phyloP scores from a whole-genome alignment of 2,113 vertebrate species.

The Cynoglossus semilaevis region DNA sequence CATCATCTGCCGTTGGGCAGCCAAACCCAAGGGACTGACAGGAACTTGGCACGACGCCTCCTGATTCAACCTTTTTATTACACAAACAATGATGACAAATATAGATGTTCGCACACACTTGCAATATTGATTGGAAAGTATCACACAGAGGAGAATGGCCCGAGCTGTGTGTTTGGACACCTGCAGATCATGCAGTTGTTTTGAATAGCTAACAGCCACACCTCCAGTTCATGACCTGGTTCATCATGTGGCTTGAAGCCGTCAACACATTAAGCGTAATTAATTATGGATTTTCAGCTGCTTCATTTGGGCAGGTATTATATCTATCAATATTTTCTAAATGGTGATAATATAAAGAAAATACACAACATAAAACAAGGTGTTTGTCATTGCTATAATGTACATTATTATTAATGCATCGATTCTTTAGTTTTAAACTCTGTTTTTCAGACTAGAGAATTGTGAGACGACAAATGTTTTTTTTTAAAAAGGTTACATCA shows the following conservation, averaged over 20 bases:
- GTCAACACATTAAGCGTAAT: background rate
- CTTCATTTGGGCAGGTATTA: too few species aligned
- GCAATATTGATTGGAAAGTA: conserved; percentile 30
- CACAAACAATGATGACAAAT: conserved; percentile 70
- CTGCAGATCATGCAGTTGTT: conserved; percentile 45
- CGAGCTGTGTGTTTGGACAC: conserved; percentile 68
- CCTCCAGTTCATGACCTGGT: background rate
- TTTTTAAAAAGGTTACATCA: too few species aligned
- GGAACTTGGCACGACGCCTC: conserved; percentile 70
- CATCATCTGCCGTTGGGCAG: conserved; percentile 52
- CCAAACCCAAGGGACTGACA: conserved; percentile 59
- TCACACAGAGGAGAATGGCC: conserved; percentile 20
- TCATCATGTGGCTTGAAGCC: background rate
- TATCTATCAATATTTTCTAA: too few species aligned
- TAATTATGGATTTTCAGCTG: background rate
- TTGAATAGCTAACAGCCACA: conserved; percentile 14
- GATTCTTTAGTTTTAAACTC: too few species aligned
- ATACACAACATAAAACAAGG: too few species aligned
- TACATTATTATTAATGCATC: too few species aligned
- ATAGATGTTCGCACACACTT: conserved; percentile 65
- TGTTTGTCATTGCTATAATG: too few species aligned
- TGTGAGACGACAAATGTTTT: too few species aligned
- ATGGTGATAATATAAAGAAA: too few species aligned
- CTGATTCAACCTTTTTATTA: conserved; percentile 62
- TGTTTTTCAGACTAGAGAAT: too few species aligned